Evolutionary conservation across 1,140 invertebrate genomes (phyloP), one percentile per base, ranked within the genome.

Genomic region (Hylyphantes graminicola): DNA sequence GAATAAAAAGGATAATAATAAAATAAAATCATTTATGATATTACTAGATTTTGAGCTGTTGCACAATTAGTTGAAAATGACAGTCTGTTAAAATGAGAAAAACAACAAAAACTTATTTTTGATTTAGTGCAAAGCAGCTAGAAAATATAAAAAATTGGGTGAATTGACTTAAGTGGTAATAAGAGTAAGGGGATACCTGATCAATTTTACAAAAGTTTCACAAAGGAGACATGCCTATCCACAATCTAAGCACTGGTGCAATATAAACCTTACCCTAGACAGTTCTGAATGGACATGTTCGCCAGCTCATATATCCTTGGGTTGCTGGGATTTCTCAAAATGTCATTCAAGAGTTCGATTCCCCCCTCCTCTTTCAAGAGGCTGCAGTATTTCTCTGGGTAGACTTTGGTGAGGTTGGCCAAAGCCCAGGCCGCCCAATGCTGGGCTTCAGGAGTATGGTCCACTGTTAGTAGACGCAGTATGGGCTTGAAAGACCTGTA

Each of bases 341-440:
- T 89, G 65, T 93, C 91, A 72, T 93, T 90, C 6, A 98, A 90
- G 53, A 96, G 90, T 63, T 92, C 90, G 61, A 97, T 88, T 0
- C 97, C 97, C 75, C 94, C 94, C 91, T 98, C 97, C 68, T 93
- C 91, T 87, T 95, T 93, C 12, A 99, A 92, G 86, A 98, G 91
- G 74, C 91, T 90, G 89, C 96, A 98, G 90, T 98, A 99, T 90
- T 98, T 98, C 17, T 94, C 93, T 55, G 96, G 94, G 90, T 96
- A 96, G 64, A 98, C 96, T 87, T 93, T 93, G 13, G 97, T 99
- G 19, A 99, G 92, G 91, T 99, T 99, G 53, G 97, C 96, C 59
- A 99, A 91, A 8, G 97, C 98, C 97, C 97, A 99, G n/a, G 96
- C 94, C 4, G 97, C 96, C 97, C 97, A 98, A 88, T 96, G 93